Base-by-base conservation (phyloP, 2,888 invertebrate genomes). In the Lasius fuliginosus region DNA sequence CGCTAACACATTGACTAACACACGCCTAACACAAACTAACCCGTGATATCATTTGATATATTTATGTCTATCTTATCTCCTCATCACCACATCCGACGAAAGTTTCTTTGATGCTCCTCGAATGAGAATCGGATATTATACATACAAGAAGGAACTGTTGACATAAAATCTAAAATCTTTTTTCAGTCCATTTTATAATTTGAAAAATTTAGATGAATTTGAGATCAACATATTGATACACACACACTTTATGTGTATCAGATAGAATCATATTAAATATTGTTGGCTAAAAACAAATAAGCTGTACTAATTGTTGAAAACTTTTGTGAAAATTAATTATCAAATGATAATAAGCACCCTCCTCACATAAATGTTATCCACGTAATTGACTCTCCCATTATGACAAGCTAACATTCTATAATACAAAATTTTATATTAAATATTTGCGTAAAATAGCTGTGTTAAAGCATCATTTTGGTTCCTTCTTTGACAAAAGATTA, bases 1-100 rank as follows among this genome's bases (percentile, higher is more conserved):
- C 87, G 92, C 92, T 94, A 94, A 94, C 92, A 69, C 77, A 86
- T 87, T 86, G 69, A 92, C 94, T 94, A 94, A 94, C 94, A 91
- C 87, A 87, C 88, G 92, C 92, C 90, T 94, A 94, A 94, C 92
- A 89, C 92, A 89, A 85, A 68, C 84, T 86, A 88, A 85, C 85
- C 84, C 40, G 49, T 76, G 30, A 60, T 36, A 67, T 33, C 56
- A 73, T 86, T 85, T 60, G 60, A 73, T 60, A 60, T 79, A 79
- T 60, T 73, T 69, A 69, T 27, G 33, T 79, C 79, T 82, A 79
- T 18, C 64, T 64, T 64, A 64, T 23, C 23, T 40, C 15, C 64
- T 23, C 11, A 30, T 23, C 9, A 40, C 65, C 53, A 49, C 65
- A 53, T 81, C 23, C 40, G 81, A 82, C 40, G 30, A 46, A 42